Conservation (phyloP, 2,797 vertebrate species). For the Hyperoplus immaculatus region DNA sequence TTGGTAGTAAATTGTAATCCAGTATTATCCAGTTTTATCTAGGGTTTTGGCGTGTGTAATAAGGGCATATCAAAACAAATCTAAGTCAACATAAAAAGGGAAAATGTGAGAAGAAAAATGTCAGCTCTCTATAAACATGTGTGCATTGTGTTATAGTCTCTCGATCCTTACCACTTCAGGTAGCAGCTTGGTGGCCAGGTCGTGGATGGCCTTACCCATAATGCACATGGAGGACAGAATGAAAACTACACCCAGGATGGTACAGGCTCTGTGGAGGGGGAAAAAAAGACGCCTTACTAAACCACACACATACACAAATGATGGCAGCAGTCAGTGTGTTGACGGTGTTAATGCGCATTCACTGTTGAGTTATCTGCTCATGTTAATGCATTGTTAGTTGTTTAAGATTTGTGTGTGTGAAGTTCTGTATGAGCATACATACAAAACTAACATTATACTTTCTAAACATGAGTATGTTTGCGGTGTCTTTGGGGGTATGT, state of each 20-base stretch:
- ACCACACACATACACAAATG: no score
- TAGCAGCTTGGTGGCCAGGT: conserved; percentile 92
- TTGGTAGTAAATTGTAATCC: no score
- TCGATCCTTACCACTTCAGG: conserved; percentile 94
- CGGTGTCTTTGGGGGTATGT: background rate
- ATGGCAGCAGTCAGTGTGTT: no score
- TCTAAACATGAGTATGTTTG: background rate
- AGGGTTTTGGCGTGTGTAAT: background rate
- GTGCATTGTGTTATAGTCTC: background rate
- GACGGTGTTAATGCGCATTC: no score
- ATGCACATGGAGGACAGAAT: conserved; percentile 97
- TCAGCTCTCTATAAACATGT: background rate
- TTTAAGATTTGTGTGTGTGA: no score
- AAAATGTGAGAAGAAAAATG: background rate
- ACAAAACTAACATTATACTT: background rate
- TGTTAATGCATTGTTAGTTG: no score
- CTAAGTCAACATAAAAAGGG: background rate
- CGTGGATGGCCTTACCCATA: conserved; percentile 96
- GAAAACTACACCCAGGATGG: conserved; percentile 95
- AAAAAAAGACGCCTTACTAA: background rate
- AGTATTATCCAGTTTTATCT: background rate
- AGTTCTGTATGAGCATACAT: background rate
- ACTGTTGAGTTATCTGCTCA: no score
- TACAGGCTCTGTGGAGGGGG: conserved; percentile 89
- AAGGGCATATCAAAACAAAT: background rate